Percentiles rank a stretch among this genome's conserved stretches.
These are phyloP conservation scores for Trachelus iudaicus DNA, from an alignment of 2,888 invertebrate species.

Conservation along the genomic window DNA sequence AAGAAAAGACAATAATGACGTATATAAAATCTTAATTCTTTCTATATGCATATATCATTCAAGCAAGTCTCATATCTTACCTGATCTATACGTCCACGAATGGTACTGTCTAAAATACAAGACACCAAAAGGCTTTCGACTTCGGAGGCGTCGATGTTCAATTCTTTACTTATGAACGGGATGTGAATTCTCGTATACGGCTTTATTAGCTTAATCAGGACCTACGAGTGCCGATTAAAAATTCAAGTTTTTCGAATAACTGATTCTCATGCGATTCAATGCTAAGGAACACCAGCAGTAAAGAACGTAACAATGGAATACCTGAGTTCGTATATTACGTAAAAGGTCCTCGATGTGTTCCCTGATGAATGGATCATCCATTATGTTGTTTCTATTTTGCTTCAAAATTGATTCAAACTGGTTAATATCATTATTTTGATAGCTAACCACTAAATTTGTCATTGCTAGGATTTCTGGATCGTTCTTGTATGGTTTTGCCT, in stretches of 20 bases:
- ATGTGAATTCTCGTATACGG: constrained; percentile 99
- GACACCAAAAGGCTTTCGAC: constrained; percentile 97
- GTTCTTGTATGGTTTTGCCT: constrained; percentile 99
- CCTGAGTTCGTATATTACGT: constrained; percentile 89
- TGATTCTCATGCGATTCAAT: not conserved
- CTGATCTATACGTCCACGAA: constrained; percentile 90
- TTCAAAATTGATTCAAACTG: constrained; percentile 97
- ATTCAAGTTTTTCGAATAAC: not conserved
- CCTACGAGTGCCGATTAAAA: constrained; percentile 70
- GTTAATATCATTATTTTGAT: constrained; percentile 98
- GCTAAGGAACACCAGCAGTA: not conserved
- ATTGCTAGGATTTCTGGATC: constrained; percentile 99
- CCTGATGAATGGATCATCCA: constrained; percentile 99
- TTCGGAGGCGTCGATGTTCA: constrained; percentile 93
- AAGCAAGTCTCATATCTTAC: constrained; percentile 59
- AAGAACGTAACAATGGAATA: constrained; percentile 14
- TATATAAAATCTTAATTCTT: not conserved
- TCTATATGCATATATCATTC: not conserved
- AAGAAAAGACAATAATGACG: not conserved
- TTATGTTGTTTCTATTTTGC: constrained; percentile 93
- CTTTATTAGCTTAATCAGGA: constrained; percentile 94
- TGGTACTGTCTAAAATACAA: constrained; percentile 95
- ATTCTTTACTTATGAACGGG: constrained; percentile 95
- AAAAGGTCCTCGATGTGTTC: constrained; percentile 98
- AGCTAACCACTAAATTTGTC: constrained; percentile 97